These are phyloP conservation scores for Chydorus sphaericus DNA, from an alignment of 2,888 invertebrate genomes.

Conservation along the genomic window DNA sequence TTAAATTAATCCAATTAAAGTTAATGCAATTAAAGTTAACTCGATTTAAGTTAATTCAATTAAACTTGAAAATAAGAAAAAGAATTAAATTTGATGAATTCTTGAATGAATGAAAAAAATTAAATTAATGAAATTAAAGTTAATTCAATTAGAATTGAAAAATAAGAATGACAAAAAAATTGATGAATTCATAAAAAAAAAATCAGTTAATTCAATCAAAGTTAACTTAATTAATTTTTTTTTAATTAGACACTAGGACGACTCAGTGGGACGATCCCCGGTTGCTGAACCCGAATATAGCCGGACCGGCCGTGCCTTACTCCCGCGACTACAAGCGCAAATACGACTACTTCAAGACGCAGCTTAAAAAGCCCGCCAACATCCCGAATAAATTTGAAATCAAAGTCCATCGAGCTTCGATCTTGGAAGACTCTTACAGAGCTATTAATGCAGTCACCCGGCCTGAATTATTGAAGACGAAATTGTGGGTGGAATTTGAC, in stretches of 20 bases:
- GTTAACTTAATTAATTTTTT: no score
- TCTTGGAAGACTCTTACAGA: slow-evolving; percentile 93
- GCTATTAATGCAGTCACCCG: slow-evolving; percentile 81
- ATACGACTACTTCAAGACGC: slow-evolving; percentile 94
- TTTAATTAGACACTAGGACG: slow-evolving; percentile 79
- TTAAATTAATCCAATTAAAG: slow-evolving; percentile 78
- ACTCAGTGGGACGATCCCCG: slow-evolving; percentile 99
- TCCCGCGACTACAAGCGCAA: slow-evolving; percentile 97
- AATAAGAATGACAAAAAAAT: no score
- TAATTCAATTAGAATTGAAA: no score
- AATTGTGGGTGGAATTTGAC: slow-evolving; percentile 97
- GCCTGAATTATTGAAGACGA: slow-evolving; percentile 86
- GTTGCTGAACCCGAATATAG: slow-evolving; percentile 87
- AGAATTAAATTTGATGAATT: no score
- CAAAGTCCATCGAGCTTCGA: slow-evolving; percentile 69
- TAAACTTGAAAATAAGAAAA: no score
- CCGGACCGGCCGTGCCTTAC: slow-evolving; percentile 95
- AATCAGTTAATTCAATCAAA: no score
- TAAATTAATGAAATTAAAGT: no score
- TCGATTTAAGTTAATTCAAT: no score
- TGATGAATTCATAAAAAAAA: no score
- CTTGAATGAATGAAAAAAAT: no score
- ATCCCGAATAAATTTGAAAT: slow-evolving; percentile 97
- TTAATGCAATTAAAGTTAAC: no score
- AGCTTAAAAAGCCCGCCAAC: slow-evolving; percentile 87